Conservation (phyloP, 2,113 vertebrate genomes). For the Rhinolophus ferrumequinum region DNA sequence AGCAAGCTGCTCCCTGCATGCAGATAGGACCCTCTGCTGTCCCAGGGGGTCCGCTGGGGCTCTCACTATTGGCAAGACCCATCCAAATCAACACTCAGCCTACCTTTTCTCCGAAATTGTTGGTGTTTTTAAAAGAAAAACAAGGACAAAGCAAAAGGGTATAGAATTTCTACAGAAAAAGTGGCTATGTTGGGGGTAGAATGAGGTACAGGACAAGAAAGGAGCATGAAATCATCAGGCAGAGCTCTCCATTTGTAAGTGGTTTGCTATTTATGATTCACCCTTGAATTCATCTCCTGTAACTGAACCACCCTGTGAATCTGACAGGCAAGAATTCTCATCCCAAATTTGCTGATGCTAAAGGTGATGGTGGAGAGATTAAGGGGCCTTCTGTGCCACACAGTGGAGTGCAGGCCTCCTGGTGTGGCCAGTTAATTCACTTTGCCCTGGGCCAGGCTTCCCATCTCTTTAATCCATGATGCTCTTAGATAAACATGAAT, state of each 20-base stretch:
- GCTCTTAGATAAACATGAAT: background rate
- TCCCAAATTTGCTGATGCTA: background rate
- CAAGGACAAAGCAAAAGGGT: background rate
- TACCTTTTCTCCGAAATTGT: background rate
- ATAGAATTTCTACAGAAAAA: background rate
- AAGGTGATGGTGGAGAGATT: background rate
- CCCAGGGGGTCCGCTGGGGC: background rate
- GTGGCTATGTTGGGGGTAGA: background rate
- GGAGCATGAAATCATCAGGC: background rate
- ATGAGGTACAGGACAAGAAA: background rate
- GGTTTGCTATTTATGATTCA: background rate
- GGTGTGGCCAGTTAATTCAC: background rate
- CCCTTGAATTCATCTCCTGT: background rate
- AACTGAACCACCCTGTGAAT: background rate
- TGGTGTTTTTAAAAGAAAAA: background rate
- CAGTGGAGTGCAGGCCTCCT: background rate
- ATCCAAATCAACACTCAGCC: background rate
- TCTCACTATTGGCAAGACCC: background rate
- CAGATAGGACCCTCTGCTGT: background rate
- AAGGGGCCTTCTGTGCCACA: no score
- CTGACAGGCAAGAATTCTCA: background rate
- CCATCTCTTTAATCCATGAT: background rate
- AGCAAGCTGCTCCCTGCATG: background rate
- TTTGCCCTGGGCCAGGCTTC: background rate
- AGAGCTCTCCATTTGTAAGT: background rate